Percentiles rank a stretch among this genome's conserved stretches.
Conservation (phyloP, 2,113 vertebrate species). For the Catharus fuscescens region DNA sequence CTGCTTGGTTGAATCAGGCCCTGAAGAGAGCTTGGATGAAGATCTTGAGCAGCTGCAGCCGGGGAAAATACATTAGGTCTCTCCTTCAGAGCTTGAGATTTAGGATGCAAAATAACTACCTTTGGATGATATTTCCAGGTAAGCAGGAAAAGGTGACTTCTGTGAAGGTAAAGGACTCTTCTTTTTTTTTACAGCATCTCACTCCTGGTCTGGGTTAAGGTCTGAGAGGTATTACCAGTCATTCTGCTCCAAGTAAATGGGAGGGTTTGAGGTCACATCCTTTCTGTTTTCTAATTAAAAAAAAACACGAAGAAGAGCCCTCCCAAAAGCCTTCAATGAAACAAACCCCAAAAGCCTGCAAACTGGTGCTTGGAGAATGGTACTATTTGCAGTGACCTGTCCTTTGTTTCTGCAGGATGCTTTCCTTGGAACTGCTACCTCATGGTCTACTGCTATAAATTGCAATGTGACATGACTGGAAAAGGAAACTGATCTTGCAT, state of each 20-base stretch:
- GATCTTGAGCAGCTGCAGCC: background rate
- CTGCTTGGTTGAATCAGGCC: background rate
- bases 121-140: background rate
- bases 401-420: background rate
- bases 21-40: conserved; percentile 27
- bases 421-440: background rate
- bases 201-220: background rate
- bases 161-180: background rate
- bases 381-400: background rate
- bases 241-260: background rate
- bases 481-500: conserved; percentile 4
- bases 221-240: background rate
- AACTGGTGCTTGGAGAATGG: background rate
- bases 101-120: background rate
- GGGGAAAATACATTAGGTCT: background rate
- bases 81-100: background rate
- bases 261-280: background rate
- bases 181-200: background rate
- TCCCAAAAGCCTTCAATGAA: background rate
- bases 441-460: background rate
- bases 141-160: background rate
- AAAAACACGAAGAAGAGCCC: too few relatives aligned
- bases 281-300: background rate
- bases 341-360: background rate
- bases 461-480: background rate